phyloP scores from a whole-genome alignment of 2,113 vertebrate genomes.

The Ameiurus melas region DNA sequence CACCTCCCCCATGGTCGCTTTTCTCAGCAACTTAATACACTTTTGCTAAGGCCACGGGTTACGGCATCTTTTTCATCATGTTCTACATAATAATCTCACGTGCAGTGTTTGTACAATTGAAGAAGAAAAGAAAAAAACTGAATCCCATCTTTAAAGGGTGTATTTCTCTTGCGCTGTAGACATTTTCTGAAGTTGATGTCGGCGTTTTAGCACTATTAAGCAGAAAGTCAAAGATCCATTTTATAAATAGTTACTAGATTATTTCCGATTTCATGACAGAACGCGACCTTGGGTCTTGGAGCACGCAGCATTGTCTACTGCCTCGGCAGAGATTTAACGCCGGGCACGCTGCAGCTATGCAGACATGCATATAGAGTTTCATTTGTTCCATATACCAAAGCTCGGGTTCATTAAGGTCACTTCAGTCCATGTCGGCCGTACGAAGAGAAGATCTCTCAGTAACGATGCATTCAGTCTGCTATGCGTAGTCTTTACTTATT shows the following conservation, averaged over 20 bases:
- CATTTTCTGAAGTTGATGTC: background rate
- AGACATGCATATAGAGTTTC: constrained; percentile 69
- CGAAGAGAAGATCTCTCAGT: constrained; percentile 46
- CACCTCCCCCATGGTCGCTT: no score
- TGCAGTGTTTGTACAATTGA: background rate
- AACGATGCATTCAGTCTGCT: constrained; percentile 21
- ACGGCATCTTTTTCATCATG: background rate
- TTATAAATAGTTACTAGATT: constrained; percentile 48
- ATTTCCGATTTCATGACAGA: constrained; percentile 59
- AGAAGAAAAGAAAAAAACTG: background rate
- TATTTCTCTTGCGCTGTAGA: background rate
- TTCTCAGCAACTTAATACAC: background rate
- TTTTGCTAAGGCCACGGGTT: background rate
- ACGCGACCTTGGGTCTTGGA: constrained; percentile 45
- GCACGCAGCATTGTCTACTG: constrained; percentile 56
- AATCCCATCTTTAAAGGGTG: background rate
- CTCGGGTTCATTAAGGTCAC: constrained; percentile 67
- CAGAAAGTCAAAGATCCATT: constrained; percentile 27
- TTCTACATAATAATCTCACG: background rate
- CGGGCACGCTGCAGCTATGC: constrained; percentile 58
- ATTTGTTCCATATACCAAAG: constrained; percentile 73
- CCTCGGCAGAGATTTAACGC: constrained; percentile 56
- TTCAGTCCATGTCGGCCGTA: constrained; percentile 58
- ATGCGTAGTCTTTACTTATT: constrained; percentile 51
- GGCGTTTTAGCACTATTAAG: constrained; percentile 31